These are phyloP conservation scores for Clivina fossor DNA, from an alignment of 2,888 invertebrate species.

Conservation along the genomic window DNA sequence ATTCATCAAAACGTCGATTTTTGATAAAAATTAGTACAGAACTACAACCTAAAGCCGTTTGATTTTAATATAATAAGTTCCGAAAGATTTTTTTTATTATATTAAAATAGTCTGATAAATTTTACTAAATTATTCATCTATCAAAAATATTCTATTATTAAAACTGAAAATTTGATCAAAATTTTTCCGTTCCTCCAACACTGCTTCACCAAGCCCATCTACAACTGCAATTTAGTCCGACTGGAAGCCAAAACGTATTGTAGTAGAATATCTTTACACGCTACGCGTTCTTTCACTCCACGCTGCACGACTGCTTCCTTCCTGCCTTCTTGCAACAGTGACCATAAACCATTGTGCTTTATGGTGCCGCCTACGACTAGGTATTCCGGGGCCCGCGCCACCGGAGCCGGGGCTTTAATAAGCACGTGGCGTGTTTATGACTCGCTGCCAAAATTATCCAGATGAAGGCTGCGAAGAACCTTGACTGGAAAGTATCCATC, in stretches of 20 bases:
- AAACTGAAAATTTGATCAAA: too few relatives aligned
- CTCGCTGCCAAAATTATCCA: slow-evolving; percentile 21
- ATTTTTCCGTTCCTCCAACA: neutral
- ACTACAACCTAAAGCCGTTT: too few relatives aligned
- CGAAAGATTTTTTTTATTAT: too few relatives aligned
- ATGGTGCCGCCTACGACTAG: slow-evolving; percentile 31
- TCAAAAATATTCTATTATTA: too few relatives aligned
- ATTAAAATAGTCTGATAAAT: too few relatives aligned
- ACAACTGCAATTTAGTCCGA: slow-evolving; percentile 22
- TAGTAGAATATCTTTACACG: slow-evolving; percentile 21
- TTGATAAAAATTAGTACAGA: too few relatives aligned
- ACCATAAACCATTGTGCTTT: slow-evolving; percentile 47
- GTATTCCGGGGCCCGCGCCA: neutral
- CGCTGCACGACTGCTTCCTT: neutral
- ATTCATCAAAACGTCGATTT: too few relatives aligned
- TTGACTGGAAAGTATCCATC: too few relatives aligned
- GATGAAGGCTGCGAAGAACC: neutral
- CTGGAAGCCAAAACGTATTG: slow-evolving; percentile 30
- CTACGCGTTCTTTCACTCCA: too few relatives aligned
- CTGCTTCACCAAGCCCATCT: slow-evolving; percentile 20
- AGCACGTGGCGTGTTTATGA: slow-evolving; percentile 31
- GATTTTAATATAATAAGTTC: too few relatives aligned
- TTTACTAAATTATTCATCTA: too few relatives aligned
- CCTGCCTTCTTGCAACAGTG: slow-evolving; percentile 41
- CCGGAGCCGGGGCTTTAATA: slow-evolving; percentile 22